Base-by-base conservation (phyloP, 2,113 vertebrate species). In the Peromyscus californicus region DNA sequence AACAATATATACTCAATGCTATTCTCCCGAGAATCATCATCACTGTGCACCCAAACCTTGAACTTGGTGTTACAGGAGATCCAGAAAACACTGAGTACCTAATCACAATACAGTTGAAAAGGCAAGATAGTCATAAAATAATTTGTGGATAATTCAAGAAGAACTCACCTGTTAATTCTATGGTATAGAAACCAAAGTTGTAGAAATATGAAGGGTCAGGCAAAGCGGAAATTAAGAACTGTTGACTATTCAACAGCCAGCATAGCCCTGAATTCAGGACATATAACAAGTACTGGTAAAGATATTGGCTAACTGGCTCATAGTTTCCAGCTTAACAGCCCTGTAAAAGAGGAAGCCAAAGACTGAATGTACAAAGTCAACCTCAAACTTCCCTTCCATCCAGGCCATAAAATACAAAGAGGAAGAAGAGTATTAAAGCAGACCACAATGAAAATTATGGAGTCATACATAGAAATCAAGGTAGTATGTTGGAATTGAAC, bases 371-470 rank as follows among this genome's bases (percentile, higher is more conserved):
- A 75, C 26, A 94, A 96, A 94, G 86, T 75, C 74, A 91, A 93
- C n/a, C 86, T 82, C 45, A 95, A 94, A 90, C 79, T 88, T 95
- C 36, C 87, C 54, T 88, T 92, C 84, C 88, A 96, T 42, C 2
- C 69, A 61, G 61, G 76, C 86, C 90, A 89, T 95, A 96, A 96
- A 96, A 94, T 86, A 84, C 19, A 65, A 82, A 97, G 48, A 96
- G 82, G 74, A 93, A 89, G 65, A 86, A 90, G 84, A 90, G 57
- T 61, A 90, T 80, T 92, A 96, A 75, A 39, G 48, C 31, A 90
- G 39, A 90, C 74, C 88, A 96, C 95, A 93, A 80, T 95, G 63
- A 69, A 96, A 95, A 78, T 45, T 76, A 93, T 70, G 93, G 59
- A 63, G 48, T 93, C 75, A 84, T 39, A 90, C 91, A 54, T 65